A percentile compares a stretch with the other conserved stretches of the same genome.
These are phyloP conservation scores for Agrypnus murinus DNA, from an alignment of 2,888 invertebrate genomes.

Conservation along the genomic window DNA sequence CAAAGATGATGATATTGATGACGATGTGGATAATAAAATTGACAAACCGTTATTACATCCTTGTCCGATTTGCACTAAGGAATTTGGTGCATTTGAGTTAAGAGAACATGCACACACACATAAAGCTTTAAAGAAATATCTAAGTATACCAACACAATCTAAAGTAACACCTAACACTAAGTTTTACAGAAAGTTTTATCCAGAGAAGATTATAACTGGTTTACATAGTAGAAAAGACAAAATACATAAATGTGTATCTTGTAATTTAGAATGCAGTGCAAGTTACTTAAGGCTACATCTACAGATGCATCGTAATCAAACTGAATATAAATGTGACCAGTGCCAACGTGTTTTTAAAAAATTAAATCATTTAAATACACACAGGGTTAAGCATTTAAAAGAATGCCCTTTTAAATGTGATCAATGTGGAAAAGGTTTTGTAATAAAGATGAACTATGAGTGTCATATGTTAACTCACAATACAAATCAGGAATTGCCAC, in stretches of 20 bases:
- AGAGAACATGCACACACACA: constrained; percentile 61
- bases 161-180: constrained; percentile 54
- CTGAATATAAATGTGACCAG: constrained; percentile 62
- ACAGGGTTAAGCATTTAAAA: constrained; percentile 62
- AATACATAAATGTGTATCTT: constrained; percentile 62
- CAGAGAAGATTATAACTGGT: constrained; percentile 29
- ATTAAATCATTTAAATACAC: constrained; percentile 63
- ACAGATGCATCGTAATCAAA: constrained; percentile 59
- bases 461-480: constrained; percentile 63
- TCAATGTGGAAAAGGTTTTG: constrained; percentile 63
- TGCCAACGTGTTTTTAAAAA: constrained; percentile 63
- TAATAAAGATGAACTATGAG: constrained; percentile 63
- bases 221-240: constrained; percentile 56
- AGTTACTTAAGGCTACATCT: constrained; percentile 59
- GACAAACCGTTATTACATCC: constrained; percentile 52
- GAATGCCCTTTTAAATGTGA: constrained; percentile 64
- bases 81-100: constrained; percentile 60
- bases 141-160: constrained; percentile 54
- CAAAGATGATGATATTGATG: constrained; percentile 20
- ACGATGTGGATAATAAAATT: constrained; percentile 10
- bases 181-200: constrained; percentile 47
- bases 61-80: constrained; percentile 62
- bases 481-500: constrained; percentile 59
- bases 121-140: constrained; percentile 62
- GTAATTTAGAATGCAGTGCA: constrained; percentile 57